Conservation (phyloP, 2,888 invertebrate species). For the Orthosia gothica region DNA sequence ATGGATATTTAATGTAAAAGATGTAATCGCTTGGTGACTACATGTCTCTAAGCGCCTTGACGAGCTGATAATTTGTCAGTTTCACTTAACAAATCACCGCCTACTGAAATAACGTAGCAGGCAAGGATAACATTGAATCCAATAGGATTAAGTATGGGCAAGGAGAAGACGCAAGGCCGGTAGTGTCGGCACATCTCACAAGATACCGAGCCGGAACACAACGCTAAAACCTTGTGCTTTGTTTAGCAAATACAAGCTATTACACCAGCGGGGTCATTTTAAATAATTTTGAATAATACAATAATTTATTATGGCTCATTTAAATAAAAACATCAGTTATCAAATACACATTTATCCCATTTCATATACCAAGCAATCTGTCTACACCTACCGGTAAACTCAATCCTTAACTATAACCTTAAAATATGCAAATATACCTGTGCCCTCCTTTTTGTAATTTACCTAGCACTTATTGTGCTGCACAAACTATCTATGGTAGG, state of each 20-base stretch:
- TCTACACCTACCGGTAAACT: slow-evolving; percentile 59
- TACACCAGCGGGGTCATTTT: slow-evolving; percentile 62
- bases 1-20: slow-evolving; percentile 50
- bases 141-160: slow-evolving; percentile 59
- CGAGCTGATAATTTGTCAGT: slow-evolving; percentile 1
- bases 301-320: slow-evolving; percentile 52
- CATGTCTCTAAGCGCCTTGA: not conserved
- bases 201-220: slow-evolving; percentile 65
- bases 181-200: slow-evolving; percentile 52
- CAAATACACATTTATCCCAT: slow-evolving; percentile 33
- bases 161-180: slow-evolving; percentile 60
- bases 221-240: slow-evolving; percentile 68
- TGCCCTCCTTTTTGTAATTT: slow-evolving; percentile 66
- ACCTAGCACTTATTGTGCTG: slow-evolving; percentile 55
- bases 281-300: slow-evolving; percentile 60
- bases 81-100: slow-evolving; percentile 1
- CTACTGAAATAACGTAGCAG: slow-evolving; percentile 13
- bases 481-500: slow-evolving; percentile 58
- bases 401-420: slow-evolving; percentile 69
- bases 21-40: slow-evolving; percentile 16
- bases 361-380: slow-evolving; percentile 29
- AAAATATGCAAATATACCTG: slow-evolving; percentile 63
- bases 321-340: slow-evolving; percentile 26
- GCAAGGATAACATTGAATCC: slow-evolving; percentile 44
- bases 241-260: slow-evolving; percentile 68